Base-by-base conservation (phyloP, 2,888 invertebrate genomes). In the Byasa hedistus region DNA sequence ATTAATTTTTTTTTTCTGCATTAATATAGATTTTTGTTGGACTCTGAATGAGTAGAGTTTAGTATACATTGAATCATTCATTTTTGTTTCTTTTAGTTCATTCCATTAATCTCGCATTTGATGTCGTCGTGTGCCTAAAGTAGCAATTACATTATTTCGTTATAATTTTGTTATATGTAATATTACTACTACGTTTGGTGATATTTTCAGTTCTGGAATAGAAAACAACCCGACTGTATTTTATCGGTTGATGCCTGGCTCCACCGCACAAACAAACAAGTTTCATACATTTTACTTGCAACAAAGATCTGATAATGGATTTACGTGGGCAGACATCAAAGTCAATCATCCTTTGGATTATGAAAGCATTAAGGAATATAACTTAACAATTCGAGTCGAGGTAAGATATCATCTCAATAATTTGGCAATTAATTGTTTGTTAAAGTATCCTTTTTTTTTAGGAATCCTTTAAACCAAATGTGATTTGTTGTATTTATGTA, bases 181-280 rank as follows among this genome's bases (percentile, higher is more conserved):
- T 44, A 64, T 62, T 61, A 48, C 24, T 66, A 44, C 44, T 61
- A 44, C 58, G 24, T 52, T 27, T 57, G 39, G 32, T 61, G 22
- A 66, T 55, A 7, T 83, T 91, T 89, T 86, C 94, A 98, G 98
- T 93, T 98, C 98, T 85, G 98, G 98, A 75, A 98, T 98, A 88
- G 97, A 98, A 86, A 97, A 97, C 90, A 98, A 98, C 91, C 98
- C 98, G 68, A 97, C 97, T 76, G 98, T 98, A 76, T 98, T 97
- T 93, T 98, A 98, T 92, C 96, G 96, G 70, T 92, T 98, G 83
- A 98, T 98, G 96, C 97, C 97, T 72, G 98, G 98, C 72, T 98
- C 98, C 48, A 98, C 98, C 66, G 97, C 98, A 10, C 98, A 98
- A 91, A 98, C 98, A 76, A 98, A 98, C 92, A 98, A 98, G 91